phyloP scores from a whole-genome alignment of 2,888 invertebrate species.

The Eustalomyia histrio region DNA sequence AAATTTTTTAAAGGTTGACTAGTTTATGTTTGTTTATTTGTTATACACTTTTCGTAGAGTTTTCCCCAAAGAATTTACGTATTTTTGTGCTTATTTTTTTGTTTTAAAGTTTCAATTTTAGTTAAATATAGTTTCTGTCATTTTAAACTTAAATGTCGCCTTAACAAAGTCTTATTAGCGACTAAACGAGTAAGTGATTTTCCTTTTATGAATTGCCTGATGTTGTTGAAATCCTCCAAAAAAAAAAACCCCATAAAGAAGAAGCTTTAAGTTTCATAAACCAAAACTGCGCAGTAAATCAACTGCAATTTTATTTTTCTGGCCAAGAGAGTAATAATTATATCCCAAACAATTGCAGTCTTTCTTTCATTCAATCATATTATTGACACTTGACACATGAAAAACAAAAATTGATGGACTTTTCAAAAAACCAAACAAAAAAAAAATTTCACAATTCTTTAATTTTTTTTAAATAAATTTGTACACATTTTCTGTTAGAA shows the following conservation, averaged over 20 bases:
- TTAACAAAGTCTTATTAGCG: conserved; percentile 62
- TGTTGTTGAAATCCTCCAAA: background rate
- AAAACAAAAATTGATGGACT: conserved; percentile 25
- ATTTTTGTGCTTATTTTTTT: conserved; percentile 20
- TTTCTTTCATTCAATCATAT: conserved; percentile 43
- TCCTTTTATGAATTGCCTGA: background rate
- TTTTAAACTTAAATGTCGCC: conserved; percentile 65
- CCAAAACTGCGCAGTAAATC: conserved; percentile 51
- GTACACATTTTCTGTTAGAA: background rate
- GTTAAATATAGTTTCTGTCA: background rate
- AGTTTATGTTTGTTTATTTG: conserved; percentile 4
- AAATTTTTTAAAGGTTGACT: conserved; percentile 11
- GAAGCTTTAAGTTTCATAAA: conserved; percentile 37
- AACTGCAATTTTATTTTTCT: conserved; percentile 7
- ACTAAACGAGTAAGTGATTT: conserved; percentile 40
- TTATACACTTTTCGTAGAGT: background rate
- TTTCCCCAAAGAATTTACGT: conserved; percentile 40
- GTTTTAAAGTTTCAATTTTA: background rate
- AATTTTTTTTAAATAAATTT: background rate
- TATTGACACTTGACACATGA: conserved; percentile 53
- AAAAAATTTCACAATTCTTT: background rate
- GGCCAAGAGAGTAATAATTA: conserved; percentile 32
- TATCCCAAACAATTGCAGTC: conserved; percentile 29
- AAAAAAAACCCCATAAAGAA: conserved; percentile 28
- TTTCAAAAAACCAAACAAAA: background rate